These are phyloP conservation scores for Schizaphis graminum DNA, from an alignment of 2,888 invertebrate genomes.

Conservation along the genomic window DNA sequence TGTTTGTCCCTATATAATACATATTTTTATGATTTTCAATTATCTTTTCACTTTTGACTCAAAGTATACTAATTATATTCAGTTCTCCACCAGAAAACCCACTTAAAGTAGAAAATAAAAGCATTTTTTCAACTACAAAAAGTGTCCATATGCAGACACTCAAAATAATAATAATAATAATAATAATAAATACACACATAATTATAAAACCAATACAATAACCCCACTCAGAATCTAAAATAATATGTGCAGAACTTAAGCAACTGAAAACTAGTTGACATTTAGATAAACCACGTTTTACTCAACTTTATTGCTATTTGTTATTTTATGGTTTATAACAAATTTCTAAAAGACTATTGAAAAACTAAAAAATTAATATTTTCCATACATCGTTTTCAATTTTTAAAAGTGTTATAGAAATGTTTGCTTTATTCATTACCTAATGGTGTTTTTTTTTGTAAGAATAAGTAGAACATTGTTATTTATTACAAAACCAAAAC, in stretches of 20 bases:
- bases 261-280: neutral
- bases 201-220: neutral
- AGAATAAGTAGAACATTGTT: neutral
- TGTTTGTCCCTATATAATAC: neutral
- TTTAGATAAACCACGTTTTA: neutral
- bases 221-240: neutral
- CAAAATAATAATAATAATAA: neutral
- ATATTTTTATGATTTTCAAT: neutral
- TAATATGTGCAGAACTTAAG: neutral
- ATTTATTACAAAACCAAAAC: neutral
- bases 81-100: neutral
- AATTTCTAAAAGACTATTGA: neutral
- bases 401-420: neutral
- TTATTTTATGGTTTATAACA: neutral
- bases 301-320: neutral
- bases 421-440: neutral
- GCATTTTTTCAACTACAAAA: neutral
- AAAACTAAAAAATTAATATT: constrained; percentile 3
- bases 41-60: neutral
- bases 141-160: neutral
- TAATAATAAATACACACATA: neutral
- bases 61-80: neutral
- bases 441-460: neutral
- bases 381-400: neutral
- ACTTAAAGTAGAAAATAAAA: neutral